Percentiles rank a stretch among this genome's conserved stretches.
phyloP scores from a whole-genome alignment of 2,113 vertebrate genomes.

The Cavia aperea region DNA sequence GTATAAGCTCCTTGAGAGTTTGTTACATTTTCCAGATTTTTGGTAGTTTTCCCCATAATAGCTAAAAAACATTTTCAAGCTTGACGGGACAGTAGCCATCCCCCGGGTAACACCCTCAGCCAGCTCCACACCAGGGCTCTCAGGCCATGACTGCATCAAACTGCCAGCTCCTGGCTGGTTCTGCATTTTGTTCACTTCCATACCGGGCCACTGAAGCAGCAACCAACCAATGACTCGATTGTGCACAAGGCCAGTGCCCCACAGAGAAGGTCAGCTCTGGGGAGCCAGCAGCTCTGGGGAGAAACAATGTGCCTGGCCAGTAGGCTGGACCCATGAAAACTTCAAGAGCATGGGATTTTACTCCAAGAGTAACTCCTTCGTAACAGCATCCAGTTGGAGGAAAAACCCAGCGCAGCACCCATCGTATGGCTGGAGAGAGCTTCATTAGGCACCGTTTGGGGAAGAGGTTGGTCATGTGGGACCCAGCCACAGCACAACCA shows the following conservation, averaged over 20 bases:
- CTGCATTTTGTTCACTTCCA: not conserved
- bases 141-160: not conserved
- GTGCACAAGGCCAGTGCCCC: not conserved
- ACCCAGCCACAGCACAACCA: not conserved
- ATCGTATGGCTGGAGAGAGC: not conserved
- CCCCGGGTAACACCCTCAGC: not conserved
- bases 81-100: not conserved
- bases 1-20: not conserved
- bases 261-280: not conserved
- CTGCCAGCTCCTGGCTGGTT: not conserved
- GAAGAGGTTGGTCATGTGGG: not conserved
- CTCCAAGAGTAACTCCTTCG: not conserved
- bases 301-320: not conserved
- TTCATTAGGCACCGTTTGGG: not conserved
- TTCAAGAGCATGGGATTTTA: not conserved
- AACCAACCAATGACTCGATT: not conserved
- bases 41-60: not conserved
- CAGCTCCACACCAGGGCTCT: not conserved
- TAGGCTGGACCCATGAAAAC: not conserved
- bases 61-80: not conserved
- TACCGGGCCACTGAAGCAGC: not conserved
- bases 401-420: not conserved
- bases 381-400: not conserved
- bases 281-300: not conserved
- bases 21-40: conserved; percentile 13